Evolutionary conservation across 2,797 vertebrate genomes (phyloP).

Genomic region (Perodicticus potto): DNA sequence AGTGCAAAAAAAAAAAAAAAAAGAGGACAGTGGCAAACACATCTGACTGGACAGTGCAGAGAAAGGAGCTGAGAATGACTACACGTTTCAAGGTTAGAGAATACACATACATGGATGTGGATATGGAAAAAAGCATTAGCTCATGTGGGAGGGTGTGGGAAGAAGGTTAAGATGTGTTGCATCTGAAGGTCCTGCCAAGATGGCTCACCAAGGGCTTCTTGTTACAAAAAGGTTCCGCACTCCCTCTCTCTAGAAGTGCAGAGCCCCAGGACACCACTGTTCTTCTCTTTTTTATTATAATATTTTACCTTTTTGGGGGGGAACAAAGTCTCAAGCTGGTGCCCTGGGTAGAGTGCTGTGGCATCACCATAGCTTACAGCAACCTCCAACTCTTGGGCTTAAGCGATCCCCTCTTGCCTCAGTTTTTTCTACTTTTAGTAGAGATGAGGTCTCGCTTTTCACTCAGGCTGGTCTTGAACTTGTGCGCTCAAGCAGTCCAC

Average conservation of each 20-base stretch:
- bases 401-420: too few species aligned
- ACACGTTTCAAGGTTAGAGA: not conserved
- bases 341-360: too few species aligned
- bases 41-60: not conserved
- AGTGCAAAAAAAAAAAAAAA: too few species aligned
- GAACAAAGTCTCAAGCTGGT: not conserved
- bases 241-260: not conserved
- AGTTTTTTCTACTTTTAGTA: too few species aligned
- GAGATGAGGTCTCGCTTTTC: too few species aligned
- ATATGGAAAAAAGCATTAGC: not conserved
- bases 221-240: not conserved
- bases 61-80: not conserved
- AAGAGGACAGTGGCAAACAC: not conserved
- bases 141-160: not conserved
- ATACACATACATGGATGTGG: not conserved
- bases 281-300: not conserved
- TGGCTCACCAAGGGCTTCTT: not conserved
- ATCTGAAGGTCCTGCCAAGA: not conserved
- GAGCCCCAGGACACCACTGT: not conserved
- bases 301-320: not conserved
- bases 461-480: too few species aligned
- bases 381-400: too few species aligned
- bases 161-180: not conserved
- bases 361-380: too few species aligned
- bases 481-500: too few species aligned